Evolutionary conservation across 2,113 vertebrate species (phyloP).

Genomic region (Mustela nigripes): DNA sequence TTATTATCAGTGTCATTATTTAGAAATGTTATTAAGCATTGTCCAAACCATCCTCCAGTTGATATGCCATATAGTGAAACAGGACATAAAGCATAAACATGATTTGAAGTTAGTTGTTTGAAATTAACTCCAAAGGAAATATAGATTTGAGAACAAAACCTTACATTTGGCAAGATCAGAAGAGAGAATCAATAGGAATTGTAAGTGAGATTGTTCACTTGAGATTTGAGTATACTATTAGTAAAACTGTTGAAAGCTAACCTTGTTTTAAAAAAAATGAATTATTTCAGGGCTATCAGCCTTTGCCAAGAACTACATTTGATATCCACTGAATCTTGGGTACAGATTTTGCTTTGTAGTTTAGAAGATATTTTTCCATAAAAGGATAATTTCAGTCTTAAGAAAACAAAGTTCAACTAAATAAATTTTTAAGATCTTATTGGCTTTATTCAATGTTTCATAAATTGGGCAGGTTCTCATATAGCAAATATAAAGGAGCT

Average conservation of each 20-base stretch:
- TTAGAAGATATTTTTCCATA: neutral
- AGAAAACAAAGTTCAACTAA: neutral
- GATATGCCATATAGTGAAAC: neutral
- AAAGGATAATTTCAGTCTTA: conserved; percentile 3
- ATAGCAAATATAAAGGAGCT: neutral
- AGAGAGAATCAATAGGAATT: conserved; percentile 10
- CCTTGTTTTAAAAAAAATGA: conserved; percentile 42
- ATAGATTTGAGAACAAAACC: conserved; percentile 64
- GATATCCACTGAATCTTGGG: neutral
- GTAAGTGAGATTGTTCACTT: conserved; percentile 39
- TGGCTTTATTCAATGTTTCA: neutral
- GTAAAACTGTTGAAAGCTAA: conserved; percentile 13
- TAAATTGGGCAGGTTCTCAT: neutral
- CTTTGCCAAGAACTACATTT: neutral
- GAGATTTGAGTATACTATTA: conserved; percentile 40
- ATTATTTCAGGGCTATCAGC: neutral
- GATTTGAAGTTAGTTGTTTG: conserved; percentile 34
- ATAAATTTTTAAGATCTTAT: neutral
- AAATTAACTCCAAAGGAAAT: conserved; percentile 64
- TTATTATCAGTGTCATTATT: neutral
- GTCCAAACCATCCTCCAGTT: neutral
- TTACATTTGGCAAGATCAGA: conserved; percentile 63
- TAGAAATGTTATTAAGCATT: conserved; percentile 15
- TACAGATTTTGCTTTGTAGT: conserved; percentile 11
- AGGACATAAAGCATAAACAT: neutral